Conservation (phyloP, 2,888 invertebrate genomes). For the Macropis europaea region DNA sequence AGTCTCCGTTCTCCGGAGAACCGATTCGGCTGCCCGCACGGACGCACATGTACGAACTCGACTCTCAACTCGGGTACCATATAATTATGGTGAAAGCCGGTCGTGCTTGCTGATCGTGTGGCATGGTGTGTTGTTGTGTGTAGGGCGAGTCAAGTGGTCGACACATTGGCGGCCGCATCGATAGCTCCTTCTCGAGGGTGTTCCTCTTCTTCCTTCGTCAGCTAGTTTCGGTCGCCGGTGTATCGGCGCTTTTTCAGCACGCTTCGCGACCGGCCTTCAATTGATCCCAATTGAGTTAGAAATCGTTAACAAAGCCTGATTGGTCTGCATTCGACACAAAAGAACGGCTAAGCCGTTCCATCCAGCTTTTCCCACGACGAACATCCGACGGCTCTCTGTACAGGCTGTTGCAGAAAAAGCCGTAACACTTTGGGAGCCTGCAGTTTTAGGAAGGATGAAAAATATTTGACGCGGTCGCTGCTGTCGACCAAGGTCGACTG, state of each 20-base stretch:
- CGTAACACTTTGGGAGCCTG: too few species aligned
- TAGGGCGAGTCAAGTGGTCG: constrained; percentile 38
- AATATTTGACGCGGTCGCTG: too few species aligned
- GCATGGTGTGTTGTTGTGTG: constrained; percentile 17
- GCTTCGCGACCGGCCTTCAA: constrained; percentile 23
- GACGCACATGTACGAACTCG: background rate
- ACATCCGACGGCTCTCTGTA: background rate
- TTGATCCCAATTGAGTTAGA: constrained; percentile 57
- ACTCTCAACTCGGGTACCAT: constrained; percentile 59
- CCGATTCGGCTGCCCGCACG: constrained; percentile 31
- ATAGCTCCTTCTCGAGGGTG: constrained; percentile 36
- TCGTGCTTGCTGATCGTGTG: constrained; percentile 30
- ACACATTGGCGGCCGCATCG: constrained; percentile 51
- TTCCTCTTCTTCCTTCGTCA: constrained; percentile 34
- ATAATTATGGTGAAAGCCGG: constrained; percentile 76
- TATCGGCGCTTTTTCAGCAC: constrained; percentile 17
- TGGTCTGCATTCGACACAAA: constrained; percentile 26
- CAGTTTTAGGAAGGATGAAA: too few species aligned
- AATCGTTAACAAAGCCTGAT: constrained; percentile 43
- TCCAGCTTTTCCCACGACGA: constrained; percentile 22
- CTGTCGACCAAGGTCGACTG: too few species aligned
- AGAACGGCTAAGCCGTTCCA: background rate
- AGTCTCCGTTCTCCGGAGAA: constrained; percentile 35
- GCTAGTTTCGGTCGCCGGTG: constrained; percentile 25
- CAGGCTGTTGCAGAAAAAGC: background rate